phyloP scores from a whole-genome alignment of 2,797 vertebrate species.

The Acestrorhynchus altus region DNA sequence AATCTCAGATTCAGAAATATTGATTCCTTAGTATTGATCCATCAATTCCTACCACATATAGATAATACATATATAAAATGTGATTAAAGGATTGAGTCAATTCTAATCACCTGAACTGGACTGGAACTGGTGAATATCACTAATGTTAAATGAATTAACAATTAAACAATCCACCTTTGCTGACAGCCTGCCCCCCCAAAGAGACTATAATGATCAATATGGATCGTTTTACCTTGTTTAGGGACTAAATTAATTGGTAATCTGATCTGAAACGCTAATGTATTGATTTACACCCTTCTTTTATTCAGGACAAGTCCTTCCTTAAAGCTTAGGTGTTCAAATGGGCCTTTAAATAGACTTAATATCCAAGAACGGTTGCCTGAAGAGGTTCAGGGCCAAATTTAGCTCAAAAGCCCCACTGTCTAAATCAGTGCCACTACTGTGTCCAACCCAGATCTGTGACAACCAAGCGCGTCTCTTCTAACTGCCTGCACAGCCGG shows the following conservation, averaged over 20 bases:
- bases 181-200: not conserved
- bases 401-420: constrained; percentile 45
- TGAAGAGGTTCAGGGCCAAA: constrained; percentile 38
- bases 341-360: constrained; percentile 22
- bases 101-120: not conserved
- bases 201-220: not conserved
- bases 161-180: not conserved
- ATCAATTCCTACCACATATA: not conserved
- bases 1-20: not conserved
- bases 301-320: constrained; percentile 39
- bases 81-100: not conserved
- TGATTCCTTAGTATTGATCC: not conserved
- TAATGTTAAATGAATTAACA: not conserved
- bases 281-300: constrained; percentile 32
- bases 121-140: not conserved
- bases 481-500: constrained; percentile 9
- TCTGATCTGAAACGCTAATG: constrained; percentile 10
- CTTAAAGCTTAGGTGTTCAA: constrained; percentile 15
- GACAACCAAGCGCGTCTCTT: constrained; percentile 34
- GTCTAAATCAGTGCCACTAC: constrained; percentile 39
- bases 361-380: constrained; percentile 37
- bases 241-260: not conserved
- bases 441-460: constrained; percentile 30
- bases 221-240: not conserved
- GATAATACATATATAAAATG: not conserved